phyloP scores from a whole-genome alignment of 2,797 vertebrate genomes.

The Chloroceryle inda region DNA sequence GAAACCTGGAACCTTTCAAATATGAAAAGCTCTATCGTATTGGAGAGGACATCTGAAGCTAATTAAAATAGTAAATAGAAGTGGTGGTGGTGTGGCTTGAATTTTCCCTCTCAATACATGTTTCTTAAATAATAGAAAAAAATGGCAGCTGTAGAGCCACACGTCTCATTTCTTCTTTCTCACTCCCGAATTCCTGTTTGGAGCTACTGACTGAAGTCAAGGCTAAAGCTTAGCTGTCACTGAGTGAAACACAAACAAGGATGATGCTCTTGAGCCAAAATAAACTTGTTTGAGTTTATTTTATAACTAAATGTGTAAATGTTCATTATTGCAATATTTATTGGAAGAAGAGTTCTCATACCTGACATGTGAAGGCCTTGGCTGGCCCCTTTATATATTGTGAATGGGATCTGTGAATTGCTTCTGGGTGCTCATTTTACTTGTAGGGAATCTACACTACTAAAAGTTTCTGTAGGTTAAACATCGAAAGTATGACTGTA shows the following conservation, averaged over 20 bases:
- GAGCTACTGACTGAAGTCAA: slow-evolving; percentile 10
- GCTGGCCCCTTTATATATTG: background rate
- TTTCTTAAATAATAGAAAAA: slow-evolving; percentile 29
- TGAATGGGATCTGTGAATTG: background rate
- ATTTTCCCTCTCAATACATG: background rate
- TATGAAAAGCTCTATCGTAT: background rate
- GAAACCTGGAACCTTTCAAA: slow-evolving; percentile 1
- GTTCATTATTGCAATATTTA: background rate
- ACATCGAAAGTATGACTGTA: background rate
- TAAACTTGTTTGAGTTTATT: background rate
- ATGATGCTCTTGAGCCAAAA: background rate
- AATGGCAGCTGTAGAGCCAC: background rate
- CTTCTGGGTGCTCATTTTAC: background rate
- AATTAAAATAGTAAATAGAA: slow-evolving; percentile 30
- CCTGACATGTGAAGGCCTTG: background rate
- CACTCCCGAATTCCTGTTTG: background rate
- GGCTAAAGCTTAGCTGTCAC: background rate
- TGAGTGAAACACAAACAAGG: background rate
- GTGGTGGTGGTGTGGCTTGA: background rate
- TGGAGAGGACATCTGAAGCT: background rate
- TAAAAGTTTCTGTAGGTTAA: background rate
- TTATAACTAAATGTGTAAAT: background rate
- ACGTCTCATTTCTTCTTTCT: background rate
- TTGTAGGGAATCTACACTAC: background rate
- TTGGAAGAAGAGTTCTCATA: background rate